A percentile compares a stretch with the other conserved stretches of the same genome.
phyloP scores from a whole-genome alignment of 2,113 vertebrate species.

The Bubo scandiacus region DNA sequence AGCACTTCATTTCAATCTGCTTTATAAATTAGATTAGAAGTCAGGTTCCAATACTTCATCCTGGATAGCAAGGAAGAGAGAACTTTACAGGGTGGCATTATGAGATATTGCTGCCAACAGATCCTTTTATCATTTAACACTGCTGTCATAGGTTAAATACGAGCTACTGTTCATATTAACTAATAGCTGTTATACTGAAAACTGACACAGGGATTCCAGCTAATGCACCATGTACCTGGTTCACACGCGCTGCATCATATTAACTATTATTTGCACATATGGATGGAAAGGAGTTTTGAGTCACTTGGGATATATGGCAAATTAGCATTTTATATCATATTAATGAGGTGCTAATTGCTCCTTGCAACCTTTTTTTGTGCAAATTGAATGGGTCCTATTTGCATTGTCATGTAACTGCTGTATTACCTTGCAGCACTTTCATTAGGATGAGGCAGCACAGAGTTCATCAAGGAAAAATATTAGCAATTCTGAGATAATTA shows the following conservation, averaged over 20 bases:
- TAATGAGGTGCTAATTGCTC: conserved; percentile 75
- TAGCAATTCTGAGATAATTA: conserved; percentile 51
- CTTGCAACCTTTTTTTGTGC: conserved; percentile 62
- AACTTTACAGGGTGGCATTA: conserved; percentile 17
- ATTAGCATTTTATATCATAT: conserved; percentile 74
- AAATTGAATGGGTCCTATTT: conserved; percentile 57
- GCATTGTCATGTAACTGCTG: conserved; percentile 22
- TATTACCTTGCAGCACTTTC: conserved; percentile 47
- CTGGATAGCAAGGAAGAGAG: neutral
- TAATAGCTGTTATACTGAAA: conserved; percentile 57
- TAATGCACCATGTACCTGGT: conserved; percentile 21
- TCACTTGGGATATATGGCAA: conserved; percentile 55
- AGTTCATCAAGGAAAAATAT: conserved; percentile 53
- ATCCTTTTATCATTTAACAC: conserved; percentile 27
- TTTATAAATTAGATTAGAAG: conserved; percentile 41
- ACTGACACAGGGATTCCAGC: conserved; percentile 44
- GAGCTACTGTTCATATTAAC: conserved; percentile 54
- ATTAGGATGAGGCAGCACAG: conserved; percentile 18
- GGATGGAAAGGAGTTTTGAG: conserved; percentile 47
- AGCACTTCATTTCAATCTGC: conserved; percentile 11
- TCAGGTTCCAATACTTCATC: conserved; percentile 14
- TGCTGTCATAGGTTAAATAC: conserved; percentile 34
- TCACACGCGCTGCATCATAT: neutral
- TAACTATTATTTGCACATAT: conserved; percentile 29
- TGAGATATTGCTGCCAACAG: conserved; percentile 11